These are phyloP conservation scores for Atlantisia rogersi DNA, from an alignment of 2,113 vertebrate species.

Conservation along the genomic window DNA sequence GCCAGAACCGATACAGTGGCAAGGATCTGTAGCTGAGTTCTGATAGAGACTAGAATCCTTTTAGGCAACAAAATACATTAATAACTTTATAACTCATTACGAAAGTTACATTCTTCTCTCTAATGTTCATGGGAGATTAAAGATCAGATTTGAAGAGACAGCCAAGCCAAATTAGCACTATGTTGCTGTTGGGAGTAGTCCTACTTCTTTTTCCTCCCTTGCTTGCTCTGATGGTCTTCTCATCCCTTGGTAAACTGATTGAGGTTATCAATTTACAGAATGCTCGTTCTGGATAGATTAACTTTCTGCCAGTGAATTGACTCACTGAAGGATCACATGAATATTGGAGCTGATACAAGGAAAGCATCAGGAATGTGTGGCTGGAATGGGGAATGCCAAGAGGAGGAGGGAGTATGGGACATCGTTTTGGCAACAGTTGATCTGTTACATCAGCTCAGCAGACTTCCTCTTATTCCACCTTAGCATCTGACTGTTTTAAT, in stretches of 20 bases:
- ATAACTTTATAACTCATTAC: neutral
- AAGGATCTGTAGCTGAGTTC: neutral
- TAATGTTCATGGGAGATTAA: neutral
- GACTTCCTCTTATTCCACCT: neutral
- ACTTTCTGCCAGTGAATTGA: neutral
- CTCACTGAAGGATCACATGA: neutral
- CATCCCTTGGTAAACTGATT: neutral
- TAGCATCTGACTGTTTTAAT: neutral
- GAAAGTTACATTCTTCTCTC: neutral
- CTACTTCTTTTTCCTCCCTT: neutral
- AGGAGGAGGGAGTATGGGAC: neutral
- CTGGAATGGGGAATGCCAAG: neutral
- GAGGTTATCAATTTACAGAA: neutral
- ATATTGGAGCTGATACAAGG: neutral
- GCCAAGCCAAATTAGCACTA: neutral
- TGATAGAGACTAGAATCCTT: neutral
- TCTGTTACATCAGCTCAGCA: neutral
- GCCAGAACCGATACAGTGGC: neutral
- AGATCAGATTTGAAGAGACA: neutral
- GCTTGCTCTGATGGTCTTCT: neutral
- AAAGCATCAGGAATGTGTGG: neutral
- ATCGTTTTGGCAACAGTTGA: neutral
- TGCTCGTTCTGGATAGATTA: neutral
- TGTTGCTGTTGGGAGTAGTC: neutral
- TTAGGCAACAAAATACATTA: neutral